Evolutionary conservation across 1,140 invertebrate genomes (phyloP), one percentile per base, ranked within the genome.

Genomic region (Sogatella furcifera): DNA sequence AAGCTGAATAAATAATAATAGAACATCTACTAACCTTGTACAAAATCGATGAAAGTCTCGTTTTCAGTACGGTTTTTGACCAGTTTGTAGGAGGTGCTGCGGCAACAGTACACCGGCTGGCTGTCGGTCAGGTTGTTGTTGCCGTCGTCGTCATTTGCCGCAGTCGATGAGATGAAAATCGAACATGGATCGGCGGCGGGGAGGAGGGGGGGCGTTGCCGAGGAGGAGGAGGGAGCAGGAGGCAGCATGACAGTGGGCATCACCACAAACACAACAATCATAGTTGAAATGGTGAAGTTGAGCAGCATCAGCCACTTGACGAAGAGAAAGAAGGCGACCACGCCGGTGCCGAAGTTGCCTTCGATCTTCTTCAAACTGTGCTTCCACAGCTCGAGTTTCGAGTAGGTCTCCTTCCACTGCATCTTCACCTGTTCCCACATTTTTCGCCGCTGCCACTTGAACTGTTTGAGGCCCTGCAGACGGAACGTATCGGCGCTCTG

Each of bases 241-340:
- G 75, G 66, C 17, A 74, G 63, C 14, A 85, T 67, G 24, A 84
- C 60, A 61, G 80, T 80, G 55, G 89, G 89, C 60, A 90, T 56
- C 15, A 87, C 78, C 11, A 90, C 75, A 64, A 89, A 85, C 13
- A 78, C 60, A 52, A 86, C 75, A 31, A 88, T 79, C 17, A 88
- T 69, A 1, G 78, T 43, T 31, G 85, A 86, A 60, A 88, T 79
- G 17, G 76, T 66, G 8, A 89, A 60, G 71, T 92, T 91, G 22
- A 92, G 73, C 69, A 86, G 82, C 61, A 91, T 76, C 6, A 91
- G 75, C 87, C 88, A 90, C 65, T 89, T 83, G 44, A 91, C 78
- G 66, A 91, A 89, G 4, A 87, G 74, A 69, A 92, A 92, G 69
- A 87, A 90, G 0, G 88, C 81, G 0, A 87, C 84, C 5, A 90